Conservation (phyloP, 2,797 vertebrate genomes). For the Sebastes baramenuke region DNA sequence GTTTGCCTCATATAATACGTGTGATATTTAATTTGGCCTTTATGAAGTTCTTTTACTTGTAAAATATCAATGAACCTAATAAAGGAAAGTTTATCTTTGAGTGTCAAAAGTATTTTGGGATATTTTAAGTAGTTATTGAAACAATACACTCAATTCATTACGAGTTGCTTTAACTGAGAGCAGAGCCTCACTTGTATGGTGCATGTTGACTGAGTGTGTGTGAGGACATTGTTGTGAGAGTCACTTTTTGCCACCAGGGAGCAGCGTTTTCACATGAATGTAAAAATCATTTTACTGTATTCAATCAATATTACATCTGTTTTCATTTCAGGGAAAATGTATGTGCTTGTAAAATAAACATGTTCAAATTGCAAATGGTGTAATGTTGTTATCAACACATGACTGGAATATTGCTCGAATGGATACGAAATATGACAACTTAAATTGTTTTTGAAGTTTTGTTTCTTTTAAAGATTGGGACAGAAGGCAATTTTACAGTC, state of each 20-base stretch:
- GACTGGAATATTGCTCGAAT: neutral
- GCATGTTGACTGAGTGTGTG: neutral
- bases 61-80: conserved; percentile 84
- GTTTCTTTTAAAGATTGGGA: neutral
- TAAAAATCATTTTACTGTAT: conserved; percentile 61
- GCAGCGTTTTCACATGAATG: conserved; percentile 69
- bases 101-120: conserved; percentile 56
- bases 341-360: conserved; percentile 69
- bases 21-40: conserved; percentile 84
- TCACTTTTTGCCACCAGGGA: conserved; percentile 65
- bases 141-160: neutral
- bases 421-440: neutral
- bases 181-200: neutral
- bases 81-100: conserved; percentile 76
- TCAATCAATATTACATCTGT: conserved; percentile 33
- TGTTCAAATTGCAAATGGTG: conserved; percentile 45
- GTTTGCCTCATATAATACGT: conserved; percentile 70
- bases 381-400: conserved; percentile 20
- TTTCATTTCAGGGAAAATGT: conserved; percentile 73
- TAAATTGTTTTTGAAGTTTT: neutral
- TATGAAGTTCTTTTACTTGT: conserved; percentile 84
- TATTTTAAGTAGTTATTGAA: conserved; percentile 33
- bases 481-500: neutral
- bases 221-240: conserved; percentile 4
- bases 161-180: conserved; percentile 9